A percentile compares a stretch with the other conserved stretches of the same genome.
phyloP scores from a whole-genome alignment of 2,797 vertebrate genomes.

The Hippoglossus hippoglossus region DNA sequence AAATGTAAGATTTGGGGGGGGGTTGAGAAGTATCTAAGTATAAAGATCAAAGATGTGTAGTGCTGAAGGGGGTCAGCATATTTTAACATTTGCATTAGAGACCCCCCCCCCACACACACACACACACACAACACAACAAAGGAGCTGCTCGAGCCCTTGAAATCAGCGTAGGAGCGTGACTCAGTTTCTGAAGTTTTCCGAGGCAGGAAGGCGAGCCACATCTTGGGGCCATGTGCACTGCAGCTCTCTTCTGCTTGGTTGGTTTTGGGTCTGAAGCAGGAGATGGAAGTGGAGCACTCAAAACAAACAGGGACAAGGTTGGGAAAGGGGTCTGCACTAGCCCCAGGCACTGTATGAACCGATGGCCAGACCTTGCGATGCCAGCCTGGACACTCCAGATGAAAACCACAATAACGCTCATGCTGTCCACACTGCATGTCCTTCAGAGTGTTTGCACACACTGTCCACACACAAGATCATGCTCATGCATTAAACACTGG shows the following conservation, averaged over 20 bases:
- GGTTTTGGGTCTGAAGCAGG: conserved; percentile 36
- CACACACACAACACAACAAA: conserved; percentile 50
- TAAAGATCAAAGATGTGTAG: conserved; percentile 43
- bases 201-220: conserved; percentile 66
- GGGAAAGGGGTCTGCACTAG: conserved; percentile 33
- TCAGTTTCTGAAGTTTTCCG: conserved; percentile 62
- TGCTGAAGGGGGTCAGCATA: conserved; percentile 37
- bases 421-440: conserved; percentile 6
- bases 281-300: conserved; percentile 45
- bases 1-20: conserved; percentile 12
- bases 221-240: conserved; percentile 78
- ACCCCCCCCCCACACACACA: not conserved
- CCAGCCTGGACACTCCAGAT: conserved; percentile 46
- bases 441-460: conserved; percentile 7
- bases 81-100: conserved; percentile 62
- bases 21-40: conserved; percentile 12
- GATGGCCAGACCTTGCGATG: conserved; percentile 33
- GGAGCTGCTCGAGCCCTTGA: conserved; percentile 58
- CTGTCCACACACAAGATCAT: not conserved
- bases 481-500: conserved; percentile 27
- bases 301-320: conserved; percentile 62
- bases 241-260: conserved; percentile 43
- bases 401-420: conserved; percentile 17
- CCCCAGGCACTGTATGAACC: conserved; percentile 61
- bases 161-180: conserved; percentile 59